phyloP scores from a whole-genome alignment of 1,140 invertebrate species.

The Zophobas morio region DNA sequence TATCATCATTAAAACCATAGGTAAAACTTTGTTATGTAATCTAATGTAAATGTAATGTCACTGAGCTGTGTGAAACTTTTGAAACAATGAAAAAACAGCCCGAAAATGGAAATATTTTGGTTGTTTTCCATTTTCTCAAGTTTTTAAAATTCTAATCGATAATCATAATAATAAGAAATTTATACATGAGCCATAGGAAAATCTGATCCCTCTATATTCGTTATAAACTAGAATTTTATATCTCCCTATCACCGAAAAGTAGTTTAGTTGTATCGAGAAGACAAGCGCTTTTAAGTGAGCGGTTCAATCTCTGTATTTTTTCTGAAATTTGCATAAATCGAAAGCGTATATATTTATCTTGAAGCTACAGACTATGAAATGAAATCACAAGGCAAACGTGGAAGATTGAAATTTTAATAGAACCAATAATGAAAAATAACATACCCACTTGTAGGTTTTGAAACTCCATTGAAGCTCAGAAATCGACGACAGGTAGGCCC shows the following conservation, averaged over 20 bases:
- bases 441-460: neutral
- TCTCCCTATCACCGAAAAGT: neutral
- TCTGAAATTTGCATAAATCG: slow-evolving; percentile 14
- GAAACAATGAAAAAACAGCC: too few species aligned
- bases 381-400: slow-evolving; percentile 20
- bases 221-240: too few species aligned
- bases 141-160: too few species aligned
- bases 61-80: too few species aligned
- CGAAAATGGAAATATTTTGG: too few species aligned
- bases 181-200: too few species aligned
- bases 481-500: neutral
- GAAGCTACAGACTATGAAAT: slow-evolving; percentile 11
- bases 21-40: too few species aligned
- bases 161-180: too few species aligned
- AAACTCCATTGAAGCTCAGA: neutral
- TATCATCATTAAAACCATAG: too few species aligned
- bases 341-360: slow-evolving; percentile 21
- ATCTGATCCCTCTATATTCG: too few species aligned
- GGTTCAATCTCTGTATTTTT: neutral
- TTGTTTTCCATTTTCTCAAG: too few species aligned
- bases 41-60: too few species aligned
- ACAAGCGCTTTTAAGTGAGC: neutral
- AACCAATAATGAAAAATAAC: slow-evolving; percentile 27
- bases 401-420: slow-evolving; percentile 28
- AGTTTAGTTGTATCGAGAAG: slow-evolving; percentile 5